These are phyloP conservation scores for Dasypogon diadema DNA, from an alignment of 2,888 invertebrate species.

Conservation along the genomic window DNA sequence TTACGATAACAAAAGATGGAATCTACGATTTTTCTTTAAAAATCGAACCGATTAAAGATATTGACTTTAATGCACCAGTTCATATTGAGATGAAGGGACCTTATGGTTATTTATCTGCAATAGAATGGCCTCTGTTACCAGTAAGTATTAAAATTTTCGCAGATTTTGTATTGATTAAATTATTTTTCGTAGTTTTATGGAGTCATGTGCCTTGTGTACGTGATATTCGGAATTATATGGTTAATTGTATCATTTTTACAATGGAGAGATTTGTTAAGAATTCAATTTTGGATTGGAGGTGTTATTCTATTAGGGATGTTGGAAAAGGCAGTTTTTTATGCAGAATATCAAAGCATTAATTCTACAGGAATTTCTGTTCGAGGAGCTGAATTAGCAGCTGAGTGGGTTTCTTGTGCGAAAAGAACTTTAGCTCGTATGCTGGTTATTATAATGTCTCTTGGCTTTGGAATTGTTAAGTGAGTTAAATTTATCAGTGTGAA, in stretches of 20 bases:
- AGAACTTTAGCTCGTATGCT: constrained; percentile 92
- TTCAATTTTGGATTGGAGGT: constrained; percentile 97
- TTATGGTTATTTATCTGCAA: constrained; percentile 88
- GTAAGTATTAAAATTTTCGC: constrained; percentile 69
- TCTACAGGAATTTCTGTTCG: constrained; percentile 75
- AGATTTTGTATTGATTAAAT: background rate
- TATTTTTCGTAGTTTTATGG: constrained; percentile 81
- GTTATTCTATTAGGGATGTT: constrained; percentile 89
- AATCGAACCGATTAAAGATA: constrained; percentile 66
- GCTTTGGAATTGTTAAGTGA: constrained; percentile 96
- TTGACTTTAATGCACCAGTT: constrained; percentile 73
- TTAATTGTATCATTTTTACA: constrained; percentile 84
- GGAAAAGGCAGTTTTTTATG: constrained; percentile 91
- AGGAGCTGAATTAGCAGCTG: constrained; percentile 85
- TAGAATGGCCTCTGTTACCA: constrained; percentile 88
- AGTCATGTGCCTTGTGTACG: constrained; percentile 89
- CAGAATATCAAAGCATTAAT: constrained; percentile 85
- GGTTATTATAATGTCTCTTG: constrained; percentile 93
- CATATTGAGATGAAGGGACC: constrained; percentile 81
- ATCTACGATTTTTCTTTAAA: constrained; percentile 76
- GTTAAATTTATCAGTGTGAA: constrained; percentile 62
- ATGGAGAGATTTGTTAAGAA: constrained; percentile 90
- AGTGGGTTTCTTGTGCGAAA: constrained; percentile 92
- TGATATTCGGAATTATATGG: constrained; percentile 86
- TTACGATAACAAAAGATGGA: constrained; percentile 76